Evolutionary conservation across 2,113 vertebrate genomes (phyloP), one percentile per base, ranked within the genome.

Genomic region (Rhagologus leucostigma): DNA sequence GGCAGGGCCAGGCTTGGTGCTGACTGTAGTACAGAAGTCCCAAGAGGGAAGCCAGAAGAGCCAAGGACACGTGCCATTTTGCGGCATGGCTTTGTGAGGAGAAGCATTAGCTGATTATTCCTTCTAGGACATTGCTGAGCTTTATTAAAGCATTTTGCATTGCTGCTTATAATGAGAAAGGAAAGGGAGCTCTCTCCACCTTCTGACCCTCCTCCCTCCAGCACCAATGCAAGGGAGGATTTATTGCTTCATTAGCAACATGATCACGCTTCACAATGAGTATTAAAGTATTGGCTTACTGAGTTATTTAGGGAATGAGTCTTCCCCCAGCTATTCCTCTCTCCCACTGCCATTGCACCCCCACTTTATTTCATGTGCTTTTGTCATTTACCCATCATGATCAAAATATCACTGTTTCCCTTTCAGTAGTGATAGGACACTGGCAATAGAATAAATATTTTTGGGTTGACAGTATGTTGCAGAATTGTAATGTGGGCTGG

Each of bases 241-340:
- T 96, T 93, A 96, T 96, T 96, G 84, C 93, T 96, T 97, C 87
- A 95, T 97, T 95, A 97, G 88, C 80, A 87, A 81, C 60, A 12
- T 90, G 78, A 53, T 73, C 86, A 91, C 26, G 5, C 95, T 97
- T 90, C 68, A 57, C 27, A 73, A 57, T 88, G 70, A 84, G 86
- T 95, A 63, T 85, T 88, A 81, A 96, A 90, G 46, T 44, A 70
- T 81, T 93, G 87, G 92, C 50, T 96, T 89, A 76, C 87, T 80
- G n/a, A 80, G 73, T 91, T 96, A 78, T 92, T 94, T 95, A 89
- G 76, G 75, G 86, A 88, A 96, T 65, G 75, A 79, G 65, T 95
- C 53, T 94, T 89, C 60, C 65, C 46, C n/a, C 27, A 87, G 42
- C 52, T 90, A 73, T 86, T 42, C 37, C 32, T 30, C 17, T 14